Conservation (phyloP, 2,113 vertebrate genomes). For the Psilopsiagon aymara region DNA sequence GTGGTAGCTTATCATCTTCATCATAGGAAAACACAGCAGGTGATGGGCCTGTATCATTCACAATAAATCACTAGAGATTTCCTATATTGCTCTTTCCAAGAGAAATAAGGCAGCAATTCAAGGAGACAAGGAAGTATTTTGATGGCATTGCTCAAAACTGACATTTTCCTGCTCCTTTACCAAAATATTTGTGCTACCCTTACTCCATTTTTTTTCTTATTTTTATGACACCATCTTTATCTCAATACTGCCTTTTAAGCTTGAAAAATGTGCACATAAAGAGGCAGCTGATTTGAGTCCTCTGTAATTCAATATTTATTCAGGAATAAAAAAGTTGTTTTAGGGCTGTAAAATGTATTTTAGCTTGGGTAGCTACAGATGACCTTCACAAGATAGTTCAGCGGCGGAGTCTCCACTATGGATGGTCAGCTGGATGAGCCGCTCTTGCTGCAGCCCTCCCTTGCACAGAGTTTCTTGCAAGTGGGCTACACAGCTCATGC, state of each 20-base stretch:
- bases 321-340: background rate
- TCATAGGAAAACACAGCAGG: background rate
- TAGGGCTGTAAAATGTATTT: background rate
- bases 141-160: background rate
- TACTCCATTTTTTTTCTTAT: background rate
- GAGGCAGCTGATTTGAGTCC: background rate
- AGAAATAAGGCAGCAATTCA: background rate
- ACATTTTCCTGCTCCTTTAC: background rate
- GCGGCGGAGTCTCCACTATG: fast-evolving
- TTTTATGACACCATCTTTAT: background rate
- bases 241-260: background rate
- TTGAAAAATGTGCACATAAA: background rate
- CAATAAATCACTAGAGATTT: background rate
- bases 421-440: background rate
- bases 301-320: background rate
- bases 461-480: fast-evolving
- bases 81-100: background rate
- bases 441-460: background rate
- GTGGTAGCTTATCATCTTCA: background rate
- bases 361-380: background rate
- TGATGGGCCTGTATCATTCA: background rate
- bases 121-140: background rate
- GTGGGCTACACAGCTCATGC: background rate
- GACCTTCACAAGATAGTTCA: background rate
- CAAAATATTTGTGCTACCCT: background rate